These are phyloP conservation scores for Lophius americanus DNA, from an alignment of 2,797 vertebrate species.

Conservation along the genomic window DNA sequence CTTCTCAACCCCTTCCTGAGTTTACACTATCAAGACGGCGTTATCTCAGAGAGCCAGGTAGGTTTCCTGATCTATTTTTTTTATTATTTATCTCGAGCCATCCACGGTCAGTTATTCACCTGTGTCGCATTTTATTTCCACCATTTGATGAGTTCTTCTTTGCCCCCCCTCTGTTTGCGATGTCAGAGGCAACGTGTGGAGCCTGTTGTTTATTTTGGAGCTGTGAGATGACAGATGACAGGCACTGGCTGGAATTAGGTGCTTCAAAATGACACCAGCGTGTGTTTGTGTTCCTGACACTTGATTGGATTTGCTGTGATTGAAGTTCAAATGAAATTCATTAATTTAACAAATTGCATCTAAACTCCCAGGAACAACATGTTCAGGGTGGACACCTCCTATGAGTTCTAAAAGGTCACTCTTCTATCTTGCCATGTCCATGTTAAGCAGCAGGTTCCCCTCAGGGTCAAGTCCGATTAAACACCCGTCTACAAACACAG, in stretches of 20 bases:
- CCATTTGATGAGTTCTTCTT: conserved; percentile 1
- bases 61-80: not conserved
- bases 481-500: too few relatives aligned
- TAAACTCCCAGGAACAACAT: conserved; percentile 18
- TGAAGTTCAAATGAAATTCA: not conserved
- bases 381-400: conserved; percentile 37
- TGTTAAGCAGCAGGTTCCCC: conserved; percentile 56
- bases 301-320: conserved; percentile 18
- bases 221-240: not conserved
- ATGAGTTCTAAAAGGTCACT: conserved; percentile 62
- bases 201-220: not conserved
- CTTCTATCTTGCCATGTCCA: conserved; percentile 45
- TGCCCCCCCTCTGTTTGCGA: too few relatives aligned
- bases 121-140: conserved; percentile 21
- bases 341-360: conserved; percentile 4
- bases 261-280: conserved; percentile 4
- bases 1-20: conserved; percentile 54
- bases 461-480: conserved; percentile 40
- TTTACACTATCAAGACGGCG: conserved; percentile 66
- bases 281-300: not conserved
- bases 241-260: conserved; percentile 23
- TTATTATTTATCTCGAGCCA: not conserved
- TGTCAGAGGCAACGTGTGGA: too few relatives aligned
- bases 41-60: conserved; percentile 73
- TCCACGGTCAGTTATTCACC: not conserved